phyloP scores from a whole-genome alignment of 2,888 invertebrate species.

The Caenorhabditis drosophilae region DNA sequence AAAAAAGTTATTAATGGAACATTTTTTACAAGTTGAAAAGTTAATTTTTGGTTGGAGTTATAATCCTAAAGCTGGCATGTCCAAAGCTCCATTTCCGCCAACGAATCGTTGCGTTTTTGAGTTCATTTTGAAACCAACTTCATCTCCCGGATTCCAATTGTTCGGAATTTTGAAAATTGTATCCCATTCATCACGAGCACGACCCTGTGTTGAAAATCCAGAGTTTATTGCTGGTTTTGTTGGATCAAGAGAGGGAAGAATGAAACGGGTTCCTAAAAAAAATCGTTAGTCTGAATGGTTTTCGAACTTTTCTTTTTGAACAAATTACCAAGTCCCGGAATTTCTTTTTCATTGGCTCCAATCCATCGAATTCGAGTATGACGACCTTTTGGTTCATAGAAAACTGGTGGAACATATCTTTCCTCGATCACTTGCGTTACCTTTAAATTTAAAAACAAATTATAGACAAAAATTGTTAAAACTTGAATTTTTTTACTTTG shows the following conservation, averaged over 20 bases:
- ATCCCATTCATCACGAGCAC: slow-evolving; percentile 62
- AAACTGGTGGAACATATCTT: slow-evolving; percentile 55
- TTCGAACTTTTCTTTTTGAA: too few relatives aligned
- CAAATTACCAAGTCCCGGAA: slow-evolving; percentile 55
- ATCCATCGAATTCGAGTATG: slow-evolving; percentile 63
- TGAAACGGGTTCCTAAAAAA: slow-evolving; percentile 51
- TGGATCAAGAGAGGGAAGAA: slow-evolving; percentile 62
- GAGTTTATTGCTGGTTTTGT: slow-evolving; percentile 60
- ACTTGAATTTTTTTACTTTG: slow-evolving; percentile 35
- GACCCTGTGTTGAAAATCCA: slow-evolving; percentile 60
- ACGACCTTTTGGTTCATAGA: slow-evolving; percentile 56
- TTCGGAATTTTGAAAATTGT: slow-evolving; percentile 63
- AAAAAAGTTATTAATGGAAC: too few relatives aligned
- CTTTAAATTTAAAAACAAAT: too few relatives aligned
- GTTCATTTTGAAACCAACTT: slow-evolving; percentile 55
- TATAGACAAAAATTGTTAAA: too few relatives aligned
- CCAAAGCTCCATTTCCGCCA: slow-evolving; percentile 60
- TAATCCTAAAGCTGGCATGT: slow-evolving; percentile 52
- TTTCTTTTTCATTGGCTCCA: slow-evolving; percentile 61
- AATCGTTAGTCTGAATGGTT: too few relatives aligned
- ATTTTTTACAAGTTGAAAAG: too few relatives aligned
- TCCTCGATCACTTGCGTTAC: slow-evolving; percentile 55
- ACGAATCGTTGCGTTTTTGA: slow-evolving; percentile 53
- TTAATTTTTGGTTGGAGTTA: too few relatives aligned
- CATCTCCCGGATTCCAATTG: slow-evolving; percentile 59